phyloP scores from a whole-genome alignment of 2,113 vertebrate genomes.

The Ophiodon elongatus region DNA sequence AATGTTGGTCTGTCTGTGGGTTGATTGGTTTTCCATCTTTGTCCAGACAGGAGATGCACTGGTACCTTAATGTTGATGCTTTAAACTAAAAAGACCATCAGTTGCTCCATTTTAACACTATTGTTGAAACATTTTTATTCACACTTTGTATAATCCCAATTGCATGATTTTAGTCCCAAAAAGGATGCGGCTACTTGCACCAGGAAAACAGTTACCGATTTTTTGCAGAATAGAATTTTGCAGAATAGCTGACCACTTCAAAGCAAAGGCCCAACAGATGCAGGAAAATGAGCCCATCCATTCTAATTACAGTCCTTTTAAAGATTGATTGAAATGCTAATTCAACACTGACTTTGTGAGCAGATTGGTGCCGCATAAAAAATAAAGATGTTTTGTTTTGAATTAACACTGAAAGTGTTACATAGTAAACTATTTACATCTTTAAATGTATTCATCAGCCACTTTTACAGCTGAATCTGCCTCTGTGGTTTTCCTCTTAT shows the following conservation, averaged over 20 bases:
- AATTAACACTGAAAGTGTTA: too few species aligned
- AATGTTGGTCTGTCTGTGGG: background rate
- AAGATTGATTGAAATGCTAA: background rate
- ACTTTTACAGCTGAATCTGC: background rate
- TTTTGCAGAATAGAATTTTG: background rate
- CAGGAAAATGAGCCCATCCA: background rate
- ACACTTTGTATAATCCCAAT: background rate
- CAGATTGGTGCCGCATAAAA: too few species aligned
- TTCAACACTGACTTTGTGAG: too few species aligned
- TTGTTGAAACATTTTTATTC: background rate
- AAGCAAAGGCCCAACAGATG: conserved; percentile 10
- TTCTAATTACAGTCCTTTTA: background rate
- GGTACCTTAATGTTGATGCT: background rate
- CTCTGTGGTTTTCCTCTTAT: background rate
- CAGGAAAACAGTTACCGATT: too few species aligned
- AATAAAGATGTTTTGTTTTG: too few species aligned
- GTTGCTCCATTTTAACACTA: background rate
- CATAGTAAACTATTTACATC: background rate
- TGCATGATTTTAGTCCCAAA: background rate
- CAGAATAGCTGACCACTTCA: conserved; percentile 15
- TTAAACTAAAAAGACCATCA: background rate
- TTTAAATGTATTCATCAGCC: too few species aligned
- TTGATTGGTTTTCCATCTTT: background rate
- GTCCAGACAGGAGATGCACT: background rate
- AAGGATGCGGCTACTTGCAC: background rate